Base-by-base conservation (phyloP, 2,113 vertebrate species). In the Carassius carassius region DNA sequence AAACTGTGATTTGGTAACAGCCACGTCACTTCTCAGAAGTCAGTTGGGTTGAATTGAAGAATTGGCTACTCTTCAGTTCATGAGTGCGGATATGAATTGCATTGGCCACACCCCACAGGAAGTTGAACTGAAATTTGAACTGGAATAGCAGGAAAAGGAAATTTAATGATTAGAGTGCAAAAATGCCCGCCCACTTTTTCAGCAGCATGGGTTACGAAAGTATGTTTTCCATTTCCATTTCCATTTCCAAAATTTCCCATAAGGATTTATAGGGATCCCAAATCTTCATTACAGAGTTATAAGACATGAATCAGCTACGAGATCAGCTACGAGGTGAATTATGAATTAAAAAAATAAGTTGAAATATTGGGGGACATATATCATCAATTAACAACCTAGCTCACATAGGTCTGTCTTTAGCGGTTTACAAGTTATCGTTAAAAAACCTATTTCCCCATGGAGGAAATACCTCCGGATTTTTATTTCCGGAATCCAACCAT, bases 41-140 rank as follows among this genome's bases (percentile, higher is more conserved):
- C 8, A 49, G 44, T 79, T 83, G 75, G 58, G 56, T 58, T 75
- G 65, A 47, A 44, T 41, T 80, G 37, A 60, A 80, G 60, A 77
- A 51, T 3, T 56, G 49, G 41, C 72, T 44, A 0, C 70, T 47
- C 6, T 44, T 47, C 72, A 74, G 5, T 49, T 74, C 32, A 0
- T 21, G 19, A 72, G 69, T 72, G 4, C 16, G 6, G 14, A 75
- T 25, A 1, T 75, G 21, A 75, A 75, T 4, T 51, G 13, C 23
- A 23, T 25, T 75, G 72, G 72, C 72, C n/a, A 75, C 44, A 47
- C 44, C 44, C 44, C 44, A 47, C 44, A 47, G 44, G 44, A 47
- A 47, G 44, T 3, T 47, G 11, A 47, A 47, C 2, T 44, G 41
- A 11, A 44, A 44, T 44, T 44, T 44, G 10, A 44, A 44, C 44